Evolutionary conservation across 1,140 invertebrate genomes (phyloP).

Genomic region (Bombus waltoni): DNA sequence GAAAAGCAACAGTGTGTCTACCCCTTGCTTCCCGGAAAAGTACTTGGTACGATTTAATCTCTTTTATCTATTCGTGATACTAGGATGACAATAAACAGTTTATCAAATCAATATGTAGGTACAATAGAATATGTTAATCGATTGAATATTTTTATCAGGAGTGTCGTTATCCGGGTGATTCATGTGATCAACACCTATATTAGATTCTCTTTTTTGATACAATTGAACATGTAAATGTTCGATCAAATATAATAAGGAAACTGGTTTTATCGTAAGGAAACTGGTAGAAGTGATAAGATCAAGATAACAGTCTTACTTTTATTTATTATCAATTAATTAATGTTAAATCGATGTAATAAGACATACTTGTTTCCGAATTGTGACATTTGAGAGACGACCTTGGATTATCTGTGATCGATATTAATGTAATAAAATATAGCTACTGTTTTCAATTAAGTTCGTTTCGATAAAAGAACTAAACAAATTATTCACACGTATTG

Average conservation of each 20-base stretch:
- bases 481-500: background rate
- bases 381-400: constrained; percentile 33
- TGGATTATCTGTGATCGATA: constrained; percentile 26
- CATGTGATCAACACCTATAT: background rate
- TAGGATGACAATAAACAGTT: constrained; percentile 39
- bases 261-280: background rate
- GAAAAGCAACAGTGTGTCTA: constrained; percentile 72
- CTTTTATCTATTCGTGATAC: constrained; percentile 15
- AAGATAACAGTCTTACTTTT: background rate
- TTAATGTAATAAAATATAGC: background rate
- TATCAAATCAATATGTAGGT: constrained; percentile 20
- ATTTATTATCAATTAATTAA: no score
- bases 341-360: background rate
- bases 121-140: constrained; percentile 22
- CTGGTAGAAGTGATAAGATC: background rate
- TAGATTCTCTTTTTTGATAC: background rate
- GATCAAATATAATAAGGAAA: background rate
- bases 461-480: background rate
- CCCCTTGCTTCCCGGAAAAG: constrained; percentile 61
- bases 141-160: background rate
- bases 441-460: background rate
- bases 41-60: constrained; percentile 46
- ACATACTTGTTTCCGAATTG: constrained; percentile 12
- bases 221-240: background rate
- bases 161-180: background rate